Evolutionary conservation across 2,797 vertebrate species (phyloP).

Genomic region (Peromyscus melanophrys): DNA sequence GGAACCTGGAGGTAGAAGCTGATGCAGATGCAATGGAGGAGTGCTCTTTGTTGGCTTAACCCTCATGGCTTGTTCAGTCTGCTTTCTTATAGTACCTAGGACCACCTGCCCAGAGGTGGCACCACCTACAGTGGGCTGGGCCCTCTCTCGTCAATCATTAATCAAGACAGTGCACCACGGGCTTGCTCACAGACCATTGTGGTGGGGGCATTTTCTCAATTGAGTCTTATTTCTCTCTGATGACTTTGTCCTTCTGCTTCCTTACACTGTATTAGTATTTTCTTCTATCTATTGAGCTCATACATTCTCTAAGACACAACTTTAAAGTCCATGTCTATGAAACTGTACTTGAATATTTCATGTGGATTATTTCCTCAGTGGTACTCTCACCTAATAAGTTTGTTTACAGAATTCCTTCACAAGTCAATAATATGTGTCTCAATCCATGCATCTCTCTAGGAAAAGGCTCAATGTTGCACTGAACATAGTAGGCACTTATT

Average conservation of each 20-base stretch:
- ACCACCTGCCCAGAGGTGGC: background rate
- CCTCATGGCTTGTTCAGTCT: background rate
- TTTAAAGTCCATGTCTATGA: constrained; percentile 32
- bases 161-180: background rate
- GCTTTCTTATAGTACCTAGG: background rate
- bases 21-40: background rate
- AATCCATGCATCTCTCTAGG: background rate
- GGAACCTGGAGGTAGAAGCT: background rate
- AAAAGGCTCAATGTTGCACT: background rate
- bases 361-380: background rate
- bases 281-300: background rate
- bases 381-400: background rate
- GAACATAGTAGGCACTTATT: constrained; percentile 38
- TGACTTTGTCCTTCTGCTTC: background rate
- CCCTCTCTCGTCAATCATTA: background rate
- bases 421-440: background rate
- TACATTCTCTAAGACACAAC: constrained; percentile 55
- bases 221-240: background rate
- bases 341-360: background rate
- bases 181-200: background rate
- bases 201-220: background rate
- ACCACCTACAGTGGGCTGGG: background rate
- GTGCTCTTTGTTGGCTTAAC: background rate
- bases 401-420: background rate
- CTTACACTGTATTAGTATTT: background rate